These are phyloP conservation scores for Syrmaticus mikado DNA, from an alignment of 2,113 vertebrate species.

Conservation along the genomic window DNA sequence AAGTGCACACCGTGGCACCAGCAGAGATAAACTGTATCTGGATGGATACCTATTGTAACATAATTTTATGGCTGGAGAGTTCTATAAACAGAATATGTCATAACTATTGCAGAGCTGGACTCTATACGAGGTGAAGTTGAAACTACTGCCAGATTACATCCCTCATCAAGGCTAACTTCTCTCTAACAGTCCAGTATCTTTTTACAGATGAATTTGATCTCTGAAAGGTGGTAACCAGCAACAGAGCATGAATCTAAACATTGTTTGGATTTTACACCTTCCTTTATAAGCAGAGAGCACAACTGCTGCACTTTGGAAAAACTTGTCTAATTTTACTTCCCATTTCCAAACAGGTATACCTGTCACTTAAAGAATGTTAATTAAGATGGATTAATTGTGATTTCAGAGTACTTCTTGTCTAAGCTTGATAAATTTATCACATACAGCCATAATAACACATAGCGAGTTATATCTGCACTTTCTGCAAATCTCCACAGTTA, in stretches of 20 bases:
- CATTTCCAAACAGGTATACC: conserved; percentile 53
- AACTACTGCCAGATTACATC: conserved; percentile 32
- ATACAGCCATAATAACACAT: conserved; percentile 73
- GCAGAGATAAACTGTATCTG: conserved; percentile 52
- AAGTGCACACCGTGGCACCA: conserved; percentile 21
- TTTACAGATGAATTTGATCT: neutral
- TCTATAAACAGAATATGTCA: conserved; percentile 68
- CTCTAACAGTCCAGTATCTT: conserved; percentile 8
- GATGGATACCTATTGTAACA: conserved; percentile 51
- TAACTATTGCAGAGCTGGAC: conserved; percentile 45
- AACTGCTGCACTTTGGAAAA: neutral
- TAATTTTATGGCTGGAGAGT: conserved; percentile 49
- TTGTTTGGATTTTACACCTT: conserved; percentile 8
- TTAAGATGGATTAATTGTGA: conserved; percentile 73
- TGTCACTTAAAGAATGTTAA: conserved; percentile 62
- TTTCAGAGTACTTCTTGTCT: conserved; percentile 72
- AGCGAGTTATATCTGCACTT: conserved; percentile 56
- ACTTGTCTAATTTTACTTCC: conserved; percentile 14
- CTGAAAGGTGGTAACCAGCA: conserved; percentile 22
- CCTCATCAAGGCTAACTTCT: conserved; percentile 53
- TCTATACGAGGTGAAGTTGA: conserved; percentile 44
- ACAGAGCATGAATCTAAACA: conserved; percentile 12
- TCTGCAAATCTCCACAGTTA: conserved; percentile 67
- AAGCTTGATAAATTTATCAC: conserved; percentile 72
- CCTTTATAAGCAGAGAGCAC: neutral